Percentiles rank a stretch among this genome's conserved stretches.
Conservation (phyloP, 2,113 vertebrate species). For the Sinocyclocheilus anophthalmus region DNA sequence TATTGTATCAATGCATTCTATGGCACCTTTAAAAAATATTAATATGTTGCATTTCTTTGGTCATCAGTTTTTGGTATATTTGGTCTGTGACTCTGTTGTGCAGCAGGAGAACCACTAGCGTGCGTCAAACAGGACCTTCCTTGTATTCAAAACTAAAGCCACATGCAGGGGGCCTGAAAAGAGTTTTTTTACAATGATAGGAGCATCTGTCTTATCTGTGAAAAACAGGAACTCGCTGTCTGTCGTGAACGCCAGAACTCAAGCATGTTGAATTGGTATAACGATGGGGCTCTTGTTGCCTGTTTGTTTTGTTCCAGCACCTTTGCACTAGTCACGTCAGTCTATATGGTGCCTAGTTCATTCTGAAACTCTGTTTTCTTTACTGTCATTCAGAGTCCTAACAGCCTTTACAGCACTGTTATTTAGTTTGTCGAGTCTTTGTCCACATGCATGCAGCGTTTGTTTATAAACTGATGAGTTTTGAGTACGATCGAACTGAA, state of each 20-base stretch:
- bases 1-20: too few relatives aligned
- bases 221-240: too few relatives aligned
- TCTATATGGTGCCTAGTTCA: neutral
- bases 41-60: neutral
- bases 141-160: too few relatives aligned
- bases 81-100: neutral
- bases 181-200: neutral
- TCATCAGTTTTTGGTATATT: neutral
- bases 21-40: too few relatives aligned
- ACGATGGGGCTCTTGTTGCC: too few relatives aligned
- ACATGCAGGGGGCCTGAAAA: too few relatives aligned
- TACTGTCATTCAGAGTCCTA: neutral
- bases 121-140: too few relatives aligned
- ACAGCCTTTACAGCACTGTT: neutral
- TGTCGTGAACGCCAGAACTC: too few relatives aligned
- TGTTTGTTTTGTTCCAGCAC: constrained; percentile 3
- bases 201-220: neutral
- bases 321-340: constrained; percentile 17
- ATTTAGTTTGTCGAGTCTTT: too few relatives aligned
- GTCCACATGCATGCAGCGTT: neutral
- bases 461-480: neutral
- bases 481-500: too few relatives aligned
- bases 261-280: too few relatives aligned
- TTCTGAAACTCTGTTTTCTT: neutral
- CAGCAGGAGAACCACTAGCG: neutral